Base-by-base conservation (phyloP, 1,140 invertebrate genomes). In the Nomia melanderi region DNA sequence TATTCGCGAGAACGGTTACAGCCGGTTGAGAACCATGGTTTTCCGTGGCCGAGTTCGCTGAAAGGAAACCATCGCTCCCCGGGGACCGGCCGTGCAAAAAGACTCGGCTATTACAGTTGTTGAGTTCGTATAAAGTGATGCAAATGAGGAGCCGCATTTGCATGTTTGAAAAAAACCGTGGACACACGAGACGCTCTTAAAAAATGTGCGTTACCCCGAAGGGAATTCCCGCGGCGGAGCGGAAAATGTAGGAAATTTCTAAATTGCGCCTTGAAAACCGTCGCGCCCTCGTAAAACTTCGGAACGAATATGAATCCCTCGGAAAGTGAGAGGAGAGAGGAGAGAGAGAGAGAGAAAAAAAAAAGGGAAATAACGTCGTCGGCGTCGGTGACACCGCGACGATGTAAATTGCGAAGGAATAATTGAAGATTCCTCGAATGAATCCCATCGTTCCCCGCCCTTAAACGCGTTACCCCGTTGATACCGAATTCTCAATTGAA, bases 111-210 rank as follows among this genome's bases (percentile, higher is more conserved):
- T 50, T 50, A 50, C 47, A 50, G 47, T 50, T 50, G 47, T 50
- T n/a, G 47, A 50, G 47, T 50, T 50, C 47, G 47, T 50, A 50
- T 50, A 50, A 50, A 50, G 47, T 50, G 47, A 50, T 50, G 47
- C 47, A 50, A 50, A 50, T 50, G 47, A 50, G 47, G 20, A 50
- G 47, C n/a, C 47, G n/a, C 47, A 50, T 50, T 50, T 50, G 47
- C 47, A 50, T n/a, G 47, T 50, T 50, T 50, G n/a, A 50, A 50
- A 50, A 50, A 17, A 50, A n/a, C n/a, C 47, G 47, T n/a, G 47
- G 47, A 50, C 47, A n/a, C 47, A n/a, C 12, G 41, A 50, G 20
- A 1, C n/a, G 6, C 20, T n/a, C 20, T 47, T n/a, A 47, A 47
- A 47, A 47, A 50, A 50, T 50, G 20, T 47, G 44, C 44, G 17